These are phyloP conservation scores for Bombus waltoni DNA, from an alignment of 1,140 invertebrate species.

Conservation along the genomic window DNA sequence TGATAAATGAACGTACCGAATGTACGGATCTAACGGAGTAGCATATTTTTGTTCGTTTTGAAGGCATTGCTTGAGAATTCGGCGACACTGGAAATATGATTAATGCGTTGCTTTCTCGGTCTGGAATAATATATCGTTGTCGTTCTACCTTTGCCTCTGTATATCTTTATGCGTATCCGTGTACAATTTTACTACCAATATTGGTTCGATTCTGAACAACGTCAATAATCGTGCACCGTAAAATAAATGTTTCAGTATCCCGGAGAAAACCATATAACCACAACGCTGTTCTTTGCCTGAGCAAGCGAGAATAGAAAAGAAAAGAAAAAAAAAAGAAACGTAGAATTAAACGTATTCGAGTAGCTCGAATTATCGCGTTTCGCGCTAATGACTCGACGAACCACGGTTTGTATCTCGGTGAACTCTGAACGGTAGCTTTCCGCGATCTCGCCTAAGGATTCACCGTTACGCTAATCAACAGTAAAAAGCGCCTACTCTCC, in stretches of 20 bases:
- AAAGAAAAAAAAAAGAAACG: neutral
- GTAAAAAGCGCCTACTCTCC: constrained; percentile 42
- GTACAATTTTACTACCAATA: no score
- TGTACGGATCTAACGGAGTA: no score
- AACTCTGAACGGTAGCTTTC: constrained; percentile 26
- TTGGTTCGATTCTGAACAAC: no score
- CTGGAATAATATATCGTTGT: no score
- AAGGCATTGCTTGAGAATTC: no score
- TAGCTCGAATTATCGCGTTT: neutral
- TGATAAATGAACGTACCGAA: no score
- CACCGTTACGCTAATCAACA: constrained; percentile 59
- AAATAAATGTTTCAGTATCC: neutral
- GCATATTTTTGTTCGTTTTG: no score
- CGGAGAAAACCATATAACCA: neutral
- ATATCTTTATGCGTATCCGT: no score
- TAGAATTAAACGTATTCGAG: neutral
- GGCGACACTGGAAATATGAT: no score
- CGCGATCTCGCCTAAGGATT: constrained; percentile 53
- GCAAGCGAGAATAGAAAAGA: neutral
- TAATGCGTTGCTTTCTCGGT: no score
- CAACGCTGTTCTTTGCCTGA: neutral
- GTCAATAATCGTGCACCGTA: no score
- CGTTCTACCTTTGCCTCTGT: no score
- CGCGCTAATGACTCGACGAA: constrained; percentile 1
- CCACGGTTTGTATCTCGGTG: neutral